A percentile compares a stretch with the other conserved stretches of the same genome.
Conservation (phyloP, 2,113 vertebrate genomes). For the Parus major region DNA sequence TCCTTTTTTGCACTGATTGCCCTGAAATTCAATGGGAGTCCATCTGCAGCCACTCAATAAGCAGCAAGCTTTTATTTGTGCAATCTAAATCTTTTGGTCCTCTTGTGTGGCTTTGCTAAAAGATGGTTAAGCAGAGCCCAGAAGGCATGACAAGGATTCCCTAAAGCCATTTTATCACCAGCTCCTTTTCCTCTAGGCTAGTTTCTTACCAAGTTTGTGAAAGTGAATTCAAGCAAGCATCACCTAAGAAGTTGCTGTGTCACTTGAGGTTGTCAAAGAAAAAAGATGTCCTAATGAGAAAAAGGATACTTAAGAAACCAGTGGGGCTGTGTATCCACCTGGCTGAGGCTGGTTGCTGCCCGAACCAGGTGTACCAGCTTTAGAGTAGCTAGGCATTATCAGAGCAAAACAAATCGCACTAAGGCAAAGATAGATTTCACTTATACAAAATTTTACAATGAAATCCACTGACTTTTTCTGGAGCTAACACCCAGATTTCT, state of each 20-base stretch:
- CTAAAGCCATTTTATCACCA: neutral
- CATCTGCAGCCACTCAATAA: neutral
- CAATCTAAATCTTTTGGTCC: neutral
- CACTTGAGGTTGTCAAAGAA: neutral
- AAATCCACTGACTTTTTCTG: neutral
- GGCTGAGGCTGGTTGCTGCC: neutral
- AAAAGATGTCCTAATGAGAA: neutral
- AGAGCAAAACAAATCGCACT: neutral
- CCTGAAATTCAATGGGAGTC: neutral
- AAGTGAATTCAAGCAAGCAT: rapidly evolving
- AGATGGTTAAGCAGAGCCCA: neutral
- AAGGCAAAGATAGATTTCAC: neutral
- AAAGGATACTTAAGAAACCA: neutral
- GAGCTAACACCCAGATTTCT: neutral
- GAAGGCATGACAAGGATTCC: neutral
- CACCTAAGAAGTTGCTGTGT: neutral
- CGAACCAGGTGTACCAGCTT: neutral
- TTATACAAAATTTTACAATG: neutral
- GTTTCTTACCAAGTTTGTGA: neutral
- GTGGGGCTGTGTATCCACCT: neutral
- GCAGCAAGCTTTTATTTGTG: neutral
- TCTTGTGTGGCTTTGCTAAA: neutral
- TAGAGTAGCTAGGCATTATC: neutral
- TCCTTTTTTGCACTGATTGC: neutral
- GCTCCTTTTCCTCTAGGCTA: neutral